Conservation (phyloP, 23 tunicate species). For the Trididemnum clinides region DNA sequence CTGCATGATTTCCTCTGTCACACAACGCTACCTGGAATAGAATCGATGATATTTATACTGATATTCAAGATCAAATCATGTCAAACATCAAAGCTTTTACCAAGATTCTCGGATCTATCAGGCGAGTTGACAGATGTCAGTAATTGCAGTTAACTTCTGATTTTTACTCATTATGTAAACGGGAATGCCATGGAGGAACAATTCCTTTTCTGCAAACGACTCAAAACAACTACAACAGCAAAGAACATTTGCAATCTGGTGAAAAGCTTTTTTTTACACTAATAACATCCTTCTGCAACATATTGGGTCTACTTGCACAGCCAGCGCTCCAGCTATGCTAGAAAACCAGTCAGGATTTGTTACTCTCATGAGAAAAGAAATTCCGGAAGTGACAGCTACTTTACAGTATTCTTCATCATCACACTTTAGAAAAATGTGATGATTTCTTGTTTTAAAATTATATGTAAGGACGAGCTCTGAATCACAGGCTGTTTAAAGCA, state of each 20-base stretch:
- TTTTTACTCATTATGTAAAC: background rate
- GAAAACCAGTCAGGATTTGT: background rate
- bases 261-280: background rate
- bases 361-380: background rate
- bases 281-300: background rate
- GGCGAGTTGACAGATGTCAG: background rate
- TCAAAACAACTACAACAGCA: no score
- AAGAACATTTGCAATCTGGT: no score
- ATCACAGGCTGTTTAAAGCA: no score
- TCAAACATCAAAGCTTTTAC: background rate
- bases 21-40: conserved; percentile 2
- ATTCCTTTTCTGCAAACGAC: background rate
- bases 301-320: background rate
- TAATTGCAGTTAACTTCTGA: background rate
- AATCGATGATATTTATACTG: background rate
- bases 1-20: background rate
- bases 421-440: no score
- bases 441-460: background rate
- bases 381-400: background rate
- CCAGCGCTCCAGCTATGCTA: conserved; percentile 22
- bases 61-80: background rate
- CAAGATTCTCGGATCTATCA: background rate
- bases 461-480: background rate
- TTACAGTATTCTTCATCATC: no score
- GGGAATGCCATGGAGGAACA: background rate